Base-by-base conservation (phyloP, 2,797 vertebrate genomes). In the Poliocrania exsul region DNA sequence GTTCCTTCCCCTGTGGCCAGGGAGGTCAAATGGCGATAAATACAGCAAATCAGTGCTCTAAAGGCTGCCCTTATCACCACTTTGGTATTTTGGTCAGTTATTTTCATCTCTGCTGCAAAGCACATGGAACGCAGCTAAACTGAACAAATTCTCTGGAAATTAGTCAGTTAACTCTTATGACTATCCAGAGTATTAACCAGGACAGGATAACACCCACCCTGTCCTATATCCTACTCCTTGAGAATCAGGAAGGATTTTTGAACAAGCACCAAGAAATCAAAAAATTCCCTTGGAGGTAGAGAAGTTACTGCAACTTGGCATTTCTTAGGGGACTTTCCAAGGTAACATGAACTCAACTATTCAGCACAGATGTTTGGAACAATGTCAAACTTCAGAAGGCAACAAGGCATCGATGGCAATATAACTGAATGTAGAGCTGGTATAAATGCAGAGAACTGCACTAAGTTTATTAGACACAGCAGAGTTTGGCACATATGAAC, bases 61-160 rank as follows among this genome's bases (percentile, higher is more conserved):
- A 81, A 84, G 54, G 38, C 77, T 86, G 80, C 16, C 26, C 35
- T 47, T 70, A 91, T 65, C 80, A 90, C 24, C 61, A 61, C 72
- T 93, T 73, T 5, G 58, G 57, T 86, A 88, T 79, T 89, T 60
- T 57, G 38, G 69, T 21, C 58, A 53, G 73, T 84, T 90, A 79
- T 90, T 93, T 94, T 80, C 77, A 78, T 58, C 66, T 49, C 74
- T 73, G 44, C 24, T 86, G 83, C 81, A 94, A 88, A 81, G 54
- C 16, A 69, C 66, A 58, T 5, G 28, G 66, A 94, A 75, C 0
- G 1, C 5, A 79, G n/a, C 82, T 69, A 65, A 91, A 75, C 31
- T 2, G 6, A 81, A 69, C 29, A 88, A 49, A 56, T 77, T 73
- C 79, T 70, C 71, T 71, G 24, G 49, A 75, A 92, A 73, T 70